Evolutionary conservation across 2,888 invertebrate genomes (phyloP).

Genomic region (Macrosoma leucophasiata): DNA sequence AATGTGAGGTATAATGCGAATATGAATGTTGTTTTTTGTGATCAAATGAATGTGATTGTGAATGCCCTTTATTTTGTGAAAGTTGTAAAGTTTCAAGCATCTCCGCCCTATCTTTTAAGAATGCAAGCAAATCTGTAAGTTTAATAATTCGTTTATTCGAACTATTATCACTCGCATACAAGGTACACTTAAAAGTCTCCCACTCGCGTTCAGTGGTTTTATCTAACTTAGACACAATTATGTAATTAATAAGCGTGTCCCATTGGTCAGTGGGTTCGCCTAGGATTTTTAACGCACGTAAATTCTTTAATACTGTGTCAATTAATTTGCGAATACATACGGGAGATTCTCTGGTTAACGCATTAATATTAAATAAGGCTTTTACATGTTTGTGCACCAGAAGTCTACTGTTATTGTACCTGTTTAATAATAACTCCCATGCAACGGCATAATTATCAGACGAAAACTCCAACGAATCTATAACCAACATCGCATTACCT

Average conservation of each 20-base stretch:
- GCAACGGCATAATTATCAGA: conserved; percentile 7
- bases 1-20: conserved; percentile 4
- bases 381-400: conserved; percentile 14
- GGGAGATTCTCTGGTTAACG: conserved; percentile 15
- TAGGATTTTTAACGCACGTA: conserved; percentile 20
- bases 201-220: conserved; percentile 23
- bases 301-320: conserved; percentile 17
- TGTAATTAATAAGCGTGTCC: conserved; percentile 25
- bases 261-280: conserved; percentile 24
- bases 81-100: conserved; percentile 17
- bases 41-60: too few species aligned
- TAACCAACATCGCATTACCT: conserved; percentile 5
- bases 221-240: conserved; percentile 28
- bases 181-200: conserved; percentile 20
- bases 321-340: conserved; percentile 19
- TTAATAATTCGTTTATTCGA: conserved; percentile 4
- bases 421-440: conserved; percentile 12
- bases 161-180: not conserved
- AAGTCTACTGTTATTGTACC: conserved; percentile 9
- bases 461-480: conserved; percentile 7
- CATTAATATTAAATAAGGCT: conserved; percentile 17
- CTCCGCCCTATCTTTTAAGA: conserved; percentile 21
- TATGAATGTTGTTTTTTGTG: conserved; percentile 5
- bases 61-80: not conserved
- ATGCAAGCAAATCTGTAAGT: conserved; percentile 17